phyloP scores from a whole-genome alignment of 2,888 invertebrate genomes.

The Rhingia campestris region DNA sequence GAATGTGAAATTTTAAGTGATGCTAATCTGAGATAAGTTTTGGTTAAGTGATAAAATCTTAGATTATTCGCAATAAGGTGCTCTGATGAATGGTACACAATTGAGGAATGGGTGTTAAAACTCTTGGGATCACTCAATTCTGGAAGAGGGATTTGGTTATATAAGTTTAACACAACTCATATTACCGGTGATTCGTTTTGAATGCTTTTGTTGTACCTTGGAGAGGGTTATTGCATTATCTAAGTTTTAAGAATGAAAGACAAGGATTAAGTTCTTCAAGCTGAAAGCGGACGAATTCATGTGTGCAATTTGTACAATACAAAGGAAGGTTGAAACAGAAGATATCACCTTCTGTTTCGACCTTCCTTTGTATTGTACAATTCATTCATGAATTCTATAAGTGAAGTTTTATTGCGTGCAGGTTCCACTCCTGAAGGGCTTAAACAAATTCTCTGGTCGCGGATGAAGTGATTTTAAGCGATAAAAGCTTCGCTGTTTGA shows the following conservation, averaged over 20 bases:
- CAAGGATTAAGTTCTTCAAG: not conserved
- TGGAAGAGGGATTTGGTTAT: not conserved
- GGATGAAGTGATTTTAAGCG: too few relatives aligned
- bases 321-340: too few relatives aligned
- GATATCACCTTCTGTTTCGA: too few relatives aligned
- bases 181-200: not conserved
- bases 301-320: not conserved
- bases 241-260: not conserved
- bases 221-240: not conserved
- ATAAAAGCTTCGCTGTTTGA: too few relatives aligned
- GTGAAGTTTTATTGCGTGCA: too few relatives aligned
- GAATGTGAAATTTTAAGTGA: not conserved
- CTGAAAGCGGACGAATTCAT: not conserved
- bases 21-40: slow-evolving; percentile 2
- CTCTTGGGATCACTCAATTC: not conserved
- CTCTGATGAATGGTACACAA: not conserved
- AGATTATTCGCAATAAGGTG: not conserved
- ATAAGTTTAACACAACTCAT: not conserved
- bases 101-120: too few relatives aligned
- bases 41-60: not conserved
- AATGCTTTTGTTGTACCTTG: not conserved
- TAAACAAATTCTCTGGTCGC: too few relatives aligned
- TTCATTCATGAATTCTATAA: too few relatives aligned
- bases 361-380: too few relatives aligned
- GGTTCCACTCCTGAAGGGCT: too few relatives aligned